Evolutionary conservation across 2,113 vertebrate genomes (phyloP).

Genomic region (Percina caprodes): DNA sequence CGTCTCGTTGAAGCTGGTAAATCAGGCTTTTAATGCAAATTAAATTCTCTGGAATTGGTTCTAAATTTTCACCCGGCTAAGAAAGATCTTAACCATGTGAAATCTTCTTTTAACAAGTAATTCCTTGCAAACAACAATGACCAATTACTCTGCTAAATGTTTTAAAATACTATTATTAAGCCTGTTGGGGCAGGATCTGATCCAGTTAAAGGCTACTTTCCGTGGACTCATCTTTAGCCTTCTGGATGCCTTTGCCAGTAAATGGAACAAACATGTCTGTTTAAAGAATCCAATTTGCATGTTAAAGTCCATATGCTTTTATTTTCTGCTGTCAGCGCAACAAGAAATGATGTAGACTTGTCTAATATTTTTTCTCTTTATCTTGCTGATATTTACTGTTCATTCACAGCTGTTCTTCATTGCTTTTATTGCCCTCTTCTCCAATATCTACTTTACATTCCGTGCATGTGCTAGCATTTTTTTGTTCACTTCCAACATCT

Average conservation of each 20-base stretch:
- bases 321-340: not conserved
- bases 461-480: not conserved
- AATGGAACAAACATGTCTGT: not conserved
- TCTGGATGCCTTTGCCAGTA: conserved; percentile 26
- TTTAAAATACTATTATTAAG: not conserved
- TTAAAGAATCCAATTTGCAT: conserved; percentile 31
- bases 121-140: not conserved
- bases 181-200: not conserved
- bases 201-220: not conserved
- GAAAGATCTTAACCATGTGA: not conserved
- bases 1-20: conserved; percentile 7
- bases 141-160: conserved; percentile 10
- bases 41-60: conserved; percentile 9
- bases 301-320: conserved; percentile 8
- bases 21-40: conserved; percentile 25
- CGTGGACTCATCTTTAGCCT: not conserved
- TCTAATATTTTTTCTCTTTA: not conserved
- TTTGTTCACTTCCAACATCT: not conserved
- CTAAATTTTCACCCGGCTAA: conserved; percentile 7
- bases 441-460: not conserved
- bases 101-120: conserved; percentile 10
- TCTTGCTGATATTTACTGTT: not conserved
- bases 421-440: not conserved
- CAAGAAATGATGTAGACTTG: not conserved
- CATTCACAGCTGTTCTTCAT: not conserved